These are phyloP conservation scores for Kryptolebias ocellatus DNA, from an alignment of 2,797 vertebrate genomes.

Conservation along the genomic window DNA sequence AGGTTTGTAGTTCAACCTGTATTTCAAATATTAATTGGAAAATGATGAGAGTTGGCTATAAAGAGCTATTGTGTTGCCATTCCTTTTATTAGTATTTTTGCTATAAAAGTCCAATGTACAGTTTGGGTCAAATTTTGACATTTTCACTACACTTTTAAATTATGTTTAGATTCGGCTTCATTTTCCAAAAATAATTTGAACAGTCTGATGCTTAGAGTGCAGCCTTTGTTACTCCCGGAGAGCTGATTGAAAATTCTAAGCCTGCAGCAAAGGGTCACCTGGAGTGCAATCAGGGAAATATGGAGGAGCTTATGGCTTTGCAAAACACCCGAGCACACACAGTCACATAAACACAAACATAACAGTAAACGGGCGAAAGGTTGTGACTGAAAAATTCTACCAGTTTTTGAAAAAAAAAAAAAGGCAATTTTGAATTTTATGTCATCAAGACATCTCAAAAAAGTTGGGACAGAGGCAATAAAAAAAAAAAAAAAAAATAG, in stretches of 20 bases:
- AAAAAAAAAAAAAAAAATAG: too few relatives aligned
- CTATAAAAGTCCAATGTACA: slow-evolving; percentile 11
- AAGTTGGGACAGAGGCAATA: too few relatives aligned
- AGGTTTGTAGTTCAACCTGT: not conserved
- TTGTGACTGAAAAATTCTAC: too few relatives aligned
- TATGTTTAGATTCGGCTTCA: slow-evolving; percentile 33
- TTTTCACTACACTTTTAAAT: slow-evolving; percentile 29
- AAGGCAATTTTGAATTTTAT: too few relatives aligned
- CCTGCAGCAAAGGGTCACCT: slow-evolving; percentile 66
- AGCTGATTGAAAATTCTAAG: slow-evolving; percentile 72
- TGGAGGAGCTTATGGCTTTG: slow-evolving; percentile 41
- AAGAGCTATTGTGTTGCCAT: not conserved
- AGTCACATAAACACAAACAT: slow-evolving; percentile 3
- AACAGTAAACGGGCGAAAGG: too few relatives aligned
- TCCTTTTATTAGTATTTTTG: slow-evolving; percentile 8
- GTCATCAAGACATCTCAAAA: too few relatives aligned
- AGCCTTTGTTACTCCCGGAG: slow-evolving; percentile 59
- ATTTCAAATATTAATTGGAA: slow-evolving; percentile 1
- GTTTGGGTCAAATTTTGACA: slow-evolving; percentile 32
- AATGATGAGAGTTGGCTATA: not conserved
- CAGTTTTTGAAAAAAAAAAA: too few relatives aligned
- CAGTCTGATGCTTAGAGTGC: slow-evolving; percentile 39
- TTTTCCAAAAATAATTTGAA: slow-evolving; percentile 35
- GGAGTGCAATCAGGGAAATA: slow-evolving; percentile 58
- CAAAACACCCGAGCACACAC: slow-evolving; percentile 27